Conservation (phyloP, 1,140 invertebrate species). For the Scaptomyza hsui region DNA sequence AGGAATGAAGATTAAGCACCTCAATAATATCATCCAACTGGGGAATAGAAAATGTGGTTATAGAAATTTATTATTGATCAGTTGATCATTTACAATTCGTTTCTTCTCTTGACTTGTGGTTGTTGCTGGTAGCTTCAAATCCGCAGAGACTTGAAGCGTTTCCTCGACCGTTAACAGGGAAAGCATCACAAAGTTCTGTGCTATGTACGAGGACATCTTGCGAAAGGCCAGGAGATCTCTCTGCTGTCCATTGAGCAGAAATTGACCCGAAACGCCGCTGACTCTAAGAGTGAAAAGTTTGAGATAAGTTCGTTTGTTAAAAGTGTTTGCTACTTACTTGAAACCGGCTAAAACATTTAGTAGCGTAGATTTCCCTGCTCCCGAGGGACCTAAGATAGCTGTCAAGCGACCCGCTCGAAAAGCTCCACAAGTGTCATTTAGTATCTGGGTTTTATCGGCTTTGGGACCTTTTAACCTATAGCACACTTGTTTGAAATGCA, state of each 20-base stretch:
- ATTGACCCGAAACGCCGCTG: slow-evolving; percentile 86
- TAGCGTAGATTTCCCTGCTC: slow-evolving; percentile 92
- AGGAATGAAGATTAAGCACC: slow-evolving; percentile 86
- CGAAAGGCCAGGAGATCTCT: slow-evolving; percentile 88
- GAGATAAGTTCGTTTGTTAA: not conserved
- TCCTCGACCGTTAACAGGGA: slow-evolving; percentile 87
- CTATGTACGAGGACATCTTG: slow-evolving; percentile 88
- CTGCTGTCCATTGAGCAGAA: slow-evolving; percentile 90
- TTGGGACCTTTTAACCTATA: slow-evolving; percentile 54
- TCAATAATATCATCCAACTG: slow-evolving; percentile 86
- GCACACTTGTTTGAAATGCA: slow-evolving; percentile 66
- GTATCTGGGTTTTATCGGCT: slow-evolving; percentile 81
- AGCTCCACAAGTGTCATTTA: slow-evolving; percentile 86
- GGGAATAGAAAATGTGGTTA: too few relatives aligned
- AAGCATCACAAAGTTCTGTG: slow-evolving; percentile 89
- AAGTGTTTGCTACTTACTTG: slow-evolving; percentile 80
- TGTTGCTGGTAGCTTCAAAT: slow-evolving; percentile 85
- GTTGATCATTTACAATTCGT: slow-evolving; percentile 46
- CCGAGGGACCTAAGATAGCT: slow-evolving; percentile 92
- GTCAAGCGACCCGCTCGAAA: slow-evolving; percentile 87
- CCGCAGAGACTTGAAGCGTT: slow-evolving; percentile 87
- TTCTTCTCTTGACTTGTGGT: slow-evolving; percentile 53
- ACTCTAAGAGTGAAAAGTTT: slow-evolving; percentile 40
- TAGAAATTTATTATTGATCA: too few relatives aligned
- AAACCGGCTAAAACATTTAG: slow-evolving; percentile 87